Evolutionary conservation across 2,113 vertebrate genomes (phyloP), one percentile per base, ranked within the genome.

Genomic region (Sterna hirundo): DNA sequence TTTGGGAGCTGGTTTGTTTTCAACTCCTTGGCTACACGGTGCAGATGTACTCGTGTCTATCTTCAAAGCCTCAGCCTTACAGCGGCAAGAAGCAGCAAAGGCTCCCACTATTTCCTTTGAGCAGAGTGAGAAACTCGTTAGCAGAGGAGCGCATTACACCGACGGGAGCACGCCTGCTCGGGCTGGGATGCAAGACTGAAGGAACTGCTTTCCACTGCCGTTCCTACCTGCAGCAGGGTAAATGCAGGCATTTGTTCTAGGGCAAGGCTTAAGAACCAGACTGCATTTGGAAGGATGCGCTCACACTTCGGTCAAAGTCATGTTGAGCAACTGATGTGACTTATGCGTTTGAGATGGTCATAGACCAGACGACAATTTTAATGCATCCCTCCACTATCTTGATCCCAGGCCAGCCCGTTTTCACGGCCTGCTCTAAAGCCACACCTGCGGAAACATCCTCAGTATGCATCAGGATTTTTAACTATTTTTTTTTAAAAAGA

Each of bases 1-100:
- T 96, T 83, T 95, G 93, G 86, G 92, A 91, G 68, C 54, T 84
- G 89, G 5, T 90, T 76, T 83, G 89, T 12, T 76, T 88, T 91
- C 88, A 88, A 4, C 57, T 79, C 46, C 88, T 90, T 60, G 70
- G 71, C 89, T 47, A 5, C 15, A 1, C 2, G 6, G 66, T n/a
- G 54, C 86, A 83, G 88, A 92, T 25, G 17, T n/a, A 8, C 57
- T 80, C 86, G 6, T 51, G 86, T 83, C 83, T 74, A 5, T 10
- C 83, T 86, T 52, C 89, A 72, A 76, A 60, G 25, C 42, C 70
- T 44, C 80, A 54, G 83, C 76, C 62, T 36, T 40, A 38, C 66
- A 47, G 78, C 16, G 3, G 70, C 69, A 54, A 88, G 46, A 25
- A 40, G 61, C 30, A 88, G 79, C 52, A 79, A 77, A 68, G 29